A percentile compares a stretch with the other conserved stretches of the same genome.
Conservation (phyloP, 2,888 invertebrate genomes). For the Nebria salina region DNA sequence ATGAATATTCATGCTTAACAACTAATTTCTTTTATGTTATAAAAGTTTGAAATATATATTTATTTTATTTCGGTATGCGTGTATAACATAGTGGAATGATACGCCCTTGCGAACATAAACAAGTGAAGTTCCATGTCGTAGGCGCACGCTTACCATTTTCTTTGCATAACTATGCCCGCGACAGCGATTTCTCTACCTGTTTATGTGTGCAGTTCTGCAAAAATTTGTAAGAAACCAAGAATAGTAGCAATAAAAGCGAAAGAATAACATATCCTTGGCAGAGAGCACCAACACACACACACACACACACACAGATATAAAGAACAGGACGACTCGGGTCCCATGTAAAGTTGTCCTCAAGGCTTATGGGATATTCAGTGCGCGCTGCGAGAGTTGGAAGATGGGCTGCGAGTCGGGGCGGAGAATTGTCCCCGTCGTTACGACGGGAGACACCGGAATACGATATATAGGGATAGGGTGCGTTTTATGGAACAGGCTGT, state of each 20-base stretch:
- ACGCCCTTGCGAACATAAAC: not conserved
- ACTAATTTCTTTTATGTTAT: too few relatives aligned
- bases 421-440: slow-evolving; percentile 12
- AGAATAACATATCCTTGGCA: slow-evolving; percentile 24
- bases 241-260: slow-evolving; percentile 40
- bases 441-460: slow-evolving; percentile 10
- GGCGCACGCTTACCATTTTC: not conserved
- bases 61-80: too few relatives aligned
- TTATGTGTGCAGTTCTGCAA: slow-evolving; percentile 30
- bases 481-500: slow-evolving; percentile 11
- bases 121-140: not conserved
- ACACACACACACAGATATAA: not conserved
- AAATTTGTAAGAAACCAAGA: slow-evolving; percentile 43
- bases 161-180: not conserved
- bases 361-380: slow-evolving; percentile 40
- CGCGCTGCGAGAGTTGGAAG: slow-evolving; percentile 4
- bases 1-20: too few relatives aligned
- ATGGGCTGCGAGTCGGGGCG: not conserved
- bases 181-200: slow-evolving; percentile 23
- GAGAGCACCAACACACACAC: too few relatives aligned
- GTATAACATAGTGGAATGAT: not conserved
- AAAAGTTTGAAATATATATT: too few relatives aligned
- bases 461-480: slow-evolving; percentile 10
- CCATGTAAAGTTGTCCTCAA: slow-evolving; percentile 38
- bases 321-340: not conserved